phyloP scores from a whole-genome alignment of 2,113 vertebrate species.

The Menidia beryllina region DNA sequence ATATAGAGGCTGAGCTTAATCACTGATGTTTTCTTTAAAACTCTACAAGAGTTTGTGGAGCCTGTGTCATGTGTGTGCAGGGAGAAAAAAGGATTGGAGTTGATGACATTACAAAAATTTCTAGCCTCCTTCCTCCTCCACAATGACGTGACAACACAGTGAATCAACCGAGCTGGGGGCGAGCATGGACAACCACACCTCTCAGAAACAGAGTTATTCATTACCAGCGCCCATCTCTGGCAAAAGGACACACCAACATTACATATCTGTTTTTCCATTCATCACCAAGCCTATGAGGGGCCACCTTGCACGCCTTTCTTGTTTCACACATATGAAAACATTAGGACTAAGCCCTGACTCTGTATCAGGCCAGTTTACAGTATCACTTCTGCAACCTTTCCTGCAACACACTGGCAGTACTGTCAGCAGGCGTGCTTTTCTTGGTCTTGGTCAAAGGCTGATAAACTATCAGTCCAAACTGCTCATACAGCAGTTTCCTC shows the following conservation, averaged over 20 bases:
- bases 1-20: not conserved
- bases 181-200: slow-evolving; percentile 32
- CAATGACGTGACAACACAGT: slow-evolving; percentile 28
- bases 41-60: not conserved
- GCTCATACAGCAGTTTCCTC: slow-evolving; percentile 60
- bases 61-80: not conserved
- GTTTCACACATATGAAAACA: slow-evolving; percentile 8
- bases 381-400: slow-evolving; percentile 28
- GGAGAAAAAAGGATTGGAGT: not conserved
- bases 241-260: slow-evolving; percentile 6
- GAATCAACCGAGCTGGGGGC: slow-evolving; percentile 23
- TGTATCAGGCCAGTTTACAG: not conserved
- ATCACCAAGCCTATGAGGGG: not conserved
- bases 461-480: slow-evolving; percentile 66
- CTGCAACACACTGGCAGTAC: slow-evolving; percentile 36
- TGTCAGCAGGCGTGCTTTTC: slow-evolving; percentile 58
- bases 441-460: slow-evolving; percentile 58
- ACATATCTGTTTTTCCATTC: slow-evolving; percentile 23
- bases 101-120: not conserved
- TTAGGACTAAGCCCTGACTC: not conserved
- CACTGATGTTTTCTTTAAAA: slow-evolving; percentile 6
- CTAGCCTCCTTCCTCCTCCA: slow-evolving; percentile 26
- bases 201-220: slow-evolving; percentile 46
- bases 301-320: slow-evolving; percentile 20
- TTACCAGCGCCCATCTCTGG: slow-evolving; percentile 25